Conservation (phyloP, 2,888 invertebrate species). For the Eilema sororculum region DNA sequence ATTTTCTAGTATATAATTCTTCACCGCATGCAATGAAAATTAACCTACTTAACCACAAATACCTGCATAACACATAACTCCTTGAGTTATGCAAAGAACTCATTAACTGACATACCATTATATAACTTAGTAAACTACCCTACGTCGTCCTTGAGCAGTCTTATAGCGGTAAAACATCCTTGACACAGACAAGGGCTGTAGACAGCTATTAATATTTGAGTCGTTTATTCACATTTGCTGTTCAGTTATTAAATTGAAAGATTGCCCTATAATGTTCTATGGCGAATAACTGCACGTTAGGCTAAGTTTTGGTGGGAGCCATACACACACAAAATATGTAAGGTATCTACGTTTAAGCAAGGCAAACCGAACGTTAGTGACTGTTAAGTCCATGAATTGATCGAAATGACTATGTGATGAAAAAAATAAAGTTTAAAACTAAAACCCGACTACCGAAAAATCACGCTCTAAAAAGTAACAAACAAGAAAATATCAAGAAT, state of each 20-base stretch:
- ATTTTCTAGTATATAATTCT: background rate
- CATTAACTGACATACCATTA: background rate
- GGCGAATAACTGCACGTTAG: background rate
- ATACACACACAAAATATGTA: no score
- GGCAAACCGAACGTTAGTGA: no score
- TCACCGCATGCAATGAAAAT: background rate
- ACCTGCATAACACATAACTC: background rate
- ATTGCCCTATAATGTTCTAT: background rate
- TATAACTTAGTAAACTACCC: background rate
- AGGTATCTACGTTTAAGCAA: no score
- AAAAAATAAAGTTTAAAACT: no score
- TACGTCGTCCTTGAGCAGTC: background rate
- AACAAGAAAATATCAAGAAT: no score
- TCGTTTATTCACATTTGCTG: background rate
- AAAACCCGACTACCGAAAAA: no score
- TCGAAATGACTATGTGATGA: no score
- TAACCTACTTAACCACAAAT: background rate
- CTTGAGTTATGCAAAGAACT: background rate
- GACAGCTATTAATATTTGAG: background rate
- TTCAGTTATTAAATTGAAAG: background rate
- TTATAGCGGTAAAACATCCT: conserved; percentile 32
- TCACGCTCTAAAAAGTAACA: no score
- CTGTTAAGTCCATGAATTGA: no score
- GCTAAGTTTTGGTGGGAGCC: background rate
- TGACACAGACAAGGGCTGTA: conserved; percentile 37